phyloP scores from a whole-genome alignment of 2,113 vertebrate species.

The Neolamprologus caudopunctatus region DNA sequence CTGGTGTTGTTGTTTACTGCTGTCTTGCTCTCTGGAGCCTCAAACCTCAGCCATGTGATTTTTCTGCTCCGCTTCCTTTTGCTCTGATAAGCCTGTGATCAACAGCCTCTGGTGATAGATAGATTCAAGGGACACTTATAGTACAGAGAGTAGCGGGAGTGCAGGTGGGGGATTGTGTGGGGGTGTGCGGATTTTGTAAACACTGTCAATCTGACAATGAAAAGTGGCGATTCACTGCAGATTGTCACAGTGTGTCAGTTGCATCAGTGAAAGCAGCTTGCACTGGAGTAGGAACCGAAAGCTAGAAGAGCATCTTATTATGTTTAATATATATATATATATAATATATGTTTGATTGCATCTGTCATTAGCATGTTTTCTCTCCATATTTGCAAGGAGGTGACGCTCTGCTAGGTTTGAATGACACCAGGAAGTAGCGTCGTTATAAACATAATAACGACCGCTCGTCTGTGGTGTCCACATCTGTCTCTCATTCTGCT shows the following conservation, averaged over 20 bases:
- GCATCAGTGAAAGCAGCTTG: neutral
- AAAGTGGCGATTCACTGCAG: neutral
- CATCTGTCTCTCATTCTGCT: neutral
- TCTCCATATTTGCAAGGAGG: neutral
- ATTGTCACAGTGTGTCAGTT: neutral
- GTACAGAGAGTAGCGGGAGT: neutral
- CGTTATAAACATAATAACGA: neutral
- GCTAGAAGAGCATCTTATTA: neutral
- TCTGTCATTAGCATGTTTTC: neutral
- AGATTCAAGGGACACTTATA: neutral
- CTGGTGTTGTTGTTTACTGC: conserved; percentile 19
- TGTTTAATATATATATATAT: neutral
- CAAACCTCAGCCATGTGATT: conserved; percentile 13
- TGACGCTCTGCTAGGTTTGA: neutral
- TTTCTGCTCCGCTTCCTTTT: conserved; percentile 7
- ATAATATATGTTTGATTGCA: neutral
- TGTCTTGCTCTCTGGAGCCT: neutral
- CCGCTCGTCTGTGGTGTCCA: neutral
- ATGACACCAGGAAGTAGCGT: neutral
- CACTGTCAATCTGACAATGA: neutral
- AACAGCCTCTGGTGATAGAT: conserved; percentile 12
- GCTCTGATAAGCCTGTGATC: conserved; percentile 9
- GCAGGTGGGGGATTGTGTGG: neutral
- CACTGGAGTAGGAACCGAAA: neutral
- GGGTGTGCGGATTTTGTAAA: neutral